Evolutionary conservation across 2,113 vertebrate genomes (phyloP), one percentile per base, ranked within the genome.

Genomic region (Pteruthius melanotis): DNA sequence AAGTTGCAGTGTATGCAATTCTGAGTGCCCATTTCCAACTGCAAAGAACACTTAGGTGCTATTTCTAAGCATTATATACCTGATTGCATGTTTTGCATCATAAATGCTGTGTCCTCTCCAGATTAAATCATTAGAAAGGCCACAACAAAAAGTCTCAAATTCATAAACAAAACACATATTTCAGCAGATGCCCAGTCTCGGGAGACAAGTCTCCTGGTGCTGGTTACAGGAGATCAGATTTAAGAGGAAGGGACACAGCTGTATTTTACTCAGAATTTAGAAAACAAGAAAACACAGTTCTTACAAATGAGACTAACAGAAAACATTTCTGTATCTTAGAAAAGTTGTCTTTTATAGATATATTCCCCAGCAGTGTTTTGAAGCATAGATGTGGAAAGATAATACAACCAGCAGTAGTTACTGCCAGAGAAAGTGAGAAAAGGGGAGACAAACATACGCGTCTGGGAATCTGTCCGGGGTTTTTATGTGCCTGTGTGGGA

Each of bases 401-500:
- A 65, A 69, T 19, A 24, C 10, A 75, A 49, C 11, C 11, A 80
- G 23, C 27, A 42, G 12, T 4, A 12, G 30, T n/a, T 39, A 20
- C 12, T 59, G 37, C 28, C 42, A 47, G 76, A 66, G 47, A 47
- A 74, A 88, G 18, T 1, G 8, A 86, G 61, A 65, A 49, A 61
- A 83, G 4, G 4, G 24, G 44, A 64, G 40, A 70, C 33, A 83
- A 94, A 98, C 99, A 20, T 98, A 99, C 98, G 97, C 98, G 0
- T 97, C 13, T 26, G 99, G 99, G 92, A 83, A 98, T 1, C 4
- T 93, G 31, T 95, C 78, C 1, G 99, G 98, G 10, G 98, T 99
- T 97, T 98, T 99, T 4, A 4, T 0, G 33, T 99, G 99, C 3
- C 0, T 72, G 66, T 99, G 99, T 28, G 99, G 99, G 13, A 15